Evolutionary conservation across 2,888 invertebrate species (phyloP), one percentile per base, ranked within the genome.

Genomic region (Ditylenchus weischeri): DNA sequence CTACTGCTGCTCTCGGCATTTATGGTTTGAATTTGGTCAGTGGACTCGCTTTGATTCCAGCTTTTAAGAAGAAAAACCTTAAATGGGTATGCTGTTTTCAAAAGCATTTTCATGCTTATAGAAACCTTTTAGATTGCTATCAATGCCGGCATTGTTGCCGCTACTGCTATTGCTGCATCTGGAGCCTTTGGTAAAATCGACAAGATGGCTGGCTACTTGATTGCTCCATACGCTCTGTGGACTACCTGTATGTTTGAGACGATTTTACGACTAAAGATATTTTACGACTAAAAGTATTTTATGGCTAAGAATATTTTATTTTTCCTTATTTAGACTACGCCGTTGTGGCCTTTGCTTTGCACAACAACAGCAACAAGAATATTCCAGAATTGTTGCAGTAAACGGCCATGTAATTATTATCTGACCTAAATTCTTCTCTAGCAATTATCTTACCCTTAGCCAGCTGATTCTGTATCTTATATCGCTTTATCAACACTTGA

Each of bases 121-220:
- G n/a, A 4, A 7, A 15, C 8, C 10, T 18, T 47, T 72, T 60
- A 78, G 78, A 60, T 78, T 36, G 71, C 75, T 74, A 70, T 70
- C 64, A 76, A 78, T 64, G 76, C 76, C 8, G 35, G 69, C 4
- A 23, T 76, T 38, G 66, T 80, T 62, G 72, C 74, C 59, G 66
- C 72, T 29, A 76, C 78, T 21, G 78, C 79, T 35, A 49, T 72
- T 38, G 79, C 71, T 58, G 73, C 77, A 15, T 73, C 78, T 7
- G 64, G 65, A 57, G 73, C 78, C 23, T 80, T 79, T 73, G 78
- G 76, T 72, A 71, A 76, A 72, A 79, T 80, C 65, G 76, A 79
- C 71, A 77, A 76, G 66, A 71, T 68, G 11, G 78, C 79, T 35
- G 79, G 76, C 10, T 72, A 72, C 57, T 72, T 73, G 59, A 58